Evolutionary conservation across 2,797 vertebrate genomes (phyloP).

Genomic region (Cuculus canorus): DNA sequence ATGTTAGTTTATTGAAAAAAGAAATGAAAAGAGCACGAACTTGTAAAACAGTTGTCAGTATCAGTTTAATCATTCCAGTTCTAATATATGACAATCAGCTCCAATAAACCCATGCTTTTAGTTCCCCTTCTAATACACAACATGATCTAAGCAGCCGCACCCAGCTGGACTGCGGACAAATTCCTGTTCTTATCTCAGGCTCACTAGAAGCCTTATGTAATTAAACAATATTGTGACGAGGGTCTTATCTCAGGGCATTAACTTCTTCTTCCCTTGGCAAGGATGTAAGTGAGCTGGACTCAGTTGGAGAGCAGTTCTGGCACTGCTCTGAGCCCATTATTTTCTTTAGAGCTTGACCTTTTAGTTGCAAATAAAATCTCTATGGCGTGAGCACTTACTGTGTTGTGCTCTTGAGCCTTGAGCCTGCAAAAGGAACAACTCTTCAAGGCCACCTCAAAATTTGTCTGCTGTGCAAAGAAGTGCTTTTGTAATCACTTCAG

Average conservation of each 20-base stretch:
- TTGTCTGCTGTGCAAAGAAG: not conserved
- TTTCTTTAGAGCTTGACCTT: conserved; percentile 20
- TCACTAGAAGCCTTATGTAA: conserved; percentile 54
- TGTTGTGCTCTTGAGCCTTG: not conserved
- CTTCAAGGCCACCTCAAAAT: conserved; percentile 2
- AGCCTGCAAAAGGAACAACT: not conserved
- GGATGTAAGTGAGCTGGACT: conserved; percentile 32
- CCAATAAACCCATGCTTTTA: conserved; percentile 22
- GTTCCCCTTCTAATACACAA: conserved; percentile 25
- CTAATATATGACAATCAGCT: not conserved
- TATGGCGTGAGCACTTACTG: not conserved
- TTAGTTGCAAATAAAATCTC: not conserved
- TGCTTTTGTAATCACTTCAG: conserved; percentile 20
- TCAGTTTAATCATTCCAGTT: not conserved
- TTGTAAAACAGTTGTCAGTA: not conserved
- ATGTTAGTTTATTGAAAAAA: not conserved
- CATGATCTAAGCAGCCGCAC: conserved; percentile 63
- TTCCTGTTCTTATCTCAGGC: conserved; percentile 71
- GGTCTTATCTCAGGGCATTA: conserved; percentile 67
- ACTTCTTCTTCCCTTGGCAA: conserved; percentile 57
- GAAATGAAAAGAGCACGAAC: not conserved
- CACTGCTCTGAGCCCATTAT: not conserved
- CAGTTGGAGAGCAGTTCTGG: not conserved
- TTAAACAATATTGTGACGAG: conserved; percentile 65
- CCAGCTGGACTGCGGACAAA: conserved; percentile 62